Conservation (phyloP, 2,888 invertebrate species). For the Venusia cambrica region DNA sequence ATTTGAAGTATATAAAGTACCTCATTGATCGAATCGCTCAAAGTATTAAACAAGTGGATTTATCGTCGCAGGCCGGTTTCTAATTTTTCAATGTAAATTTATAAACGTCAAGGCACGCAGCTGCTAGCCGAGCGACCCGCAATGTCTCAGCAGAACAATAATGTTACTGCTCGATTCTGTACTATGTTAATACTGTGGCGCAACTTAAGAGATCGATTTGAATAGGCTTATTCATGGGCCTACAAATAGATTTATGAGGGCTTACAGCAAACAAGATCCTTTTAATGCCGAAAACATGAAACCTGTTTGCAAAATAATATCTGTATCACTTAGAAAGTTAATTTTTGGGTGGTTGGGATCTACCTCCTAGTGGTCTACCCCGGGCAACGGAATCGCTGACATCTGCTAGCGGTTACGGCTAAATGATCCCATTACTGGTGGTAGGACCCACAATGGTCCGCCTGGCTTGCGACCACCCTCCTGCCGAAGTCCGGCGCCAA, state of each 20-base stretch:
- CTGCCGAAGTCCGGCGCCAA: too few relatives aligned
- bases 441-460: too few relatives aligned
- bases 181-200: slow-evolving; percentile 7
- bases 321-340: too few relatives aligned
- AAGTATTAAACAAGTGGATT: slow-evolving; percentile 24
- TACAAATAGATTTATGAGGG: neutral
- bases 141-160: slow-evolving; percentile 27
- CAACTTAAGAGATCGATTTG: slow-evolving; percentile 17
- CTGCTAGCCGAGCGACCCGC: slow-evolving; percentile 27
- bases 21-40: slow-evolving; percentile 15
- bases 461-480: too few relatives aligned
- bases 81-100: slow-evolving; percentile 22
- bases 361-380: too few relatives aligned
- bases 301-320: too few relatives aligned
- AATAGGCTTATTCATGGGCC: neutral
- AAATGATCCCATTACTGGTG: too few relatives aligned
- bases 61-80: slow-evolving; percentile 23
- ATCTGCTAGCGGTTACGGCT: too few relatives aligned
- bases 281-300: too few relatives aligned
- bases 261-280: neutral
- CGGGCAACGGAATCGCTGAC: too few relatives aligned
- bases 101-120: slow-evolving; percentile 26
- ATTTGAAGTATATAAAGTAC: slow-evolving; percentile 10
- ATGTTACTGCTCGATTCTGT: slow-evolving; percentile 19
- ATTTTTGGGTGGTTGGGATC: too few relatives aligned